phyloP scores from a whole-genome alignment of 2,797 vertebrate species.

The Cyprinodon diabolis region DNA sequence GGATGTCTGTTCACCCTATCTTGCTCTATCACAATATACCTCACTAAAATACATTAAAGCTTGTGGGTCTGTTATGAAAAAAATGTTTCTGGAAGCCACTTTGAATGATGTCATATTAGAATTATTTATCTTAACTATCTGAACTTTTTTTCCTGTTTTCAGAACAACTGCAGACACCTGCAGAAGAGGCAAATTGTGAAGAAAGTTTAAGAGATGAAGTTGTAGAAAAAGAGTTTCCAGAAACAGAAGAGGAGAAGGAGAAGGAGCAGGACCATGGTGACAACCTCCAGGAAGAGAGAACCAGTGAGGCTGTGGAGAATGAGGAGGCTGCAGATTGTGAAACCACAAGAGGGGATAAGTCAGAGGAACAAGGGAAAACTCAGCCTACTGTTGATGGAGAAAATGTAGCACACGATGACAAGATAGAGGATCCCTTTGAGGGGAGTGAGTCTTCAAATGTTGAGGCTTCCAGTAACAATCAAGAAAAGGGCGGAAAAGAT shows the following conservation, averaged over 20 bases:
- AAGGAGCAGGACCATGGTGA: slow-evolving; percentile 27
- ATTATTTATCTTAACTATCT: neutral
- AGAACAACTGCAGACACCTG: slow-evolving; percentile 30
- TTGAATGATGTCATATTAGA: neutral
- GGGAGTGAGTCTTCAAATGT: slow-evolving; percentile 20
- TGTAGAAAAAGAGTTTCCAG: slow-evolving; percentile 8
- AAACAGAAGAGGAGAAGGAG: slow-evolving; percentile 39
- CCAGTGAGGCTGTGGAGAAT: slow-evolving; percentile 19
- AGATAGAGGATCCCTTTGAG: slow-evolving; percentile 33
- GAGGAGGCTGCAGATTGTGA: slow-evolving; percentile 25
- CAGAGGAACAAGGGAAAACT: slow-evolving; percentile 27
- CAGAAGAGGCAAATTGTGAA: slow-evolving; percentile 39
- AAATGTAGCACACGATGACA: slow-evolving; percentile 35
- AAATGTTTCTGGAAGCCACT: neutral
- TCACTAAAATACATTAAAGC: neutral
- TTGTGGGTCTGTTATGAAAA: neutral
- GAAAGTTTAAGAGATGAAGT: slow-evolving; percentile 28
- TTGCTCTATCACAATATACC: neutral
- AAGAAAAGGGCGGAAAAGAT: slow-evolving; percentile 25
- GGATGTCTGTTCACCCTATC: no score
- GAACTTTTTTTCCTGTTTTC: slow-evolving; percentile 7
- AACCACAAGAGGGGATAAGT: slow-evolving; percentile 22
- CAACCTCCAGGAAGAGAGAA: slow-evolving; percentile 11
- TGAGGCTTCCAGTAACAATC: slow-evolving; percentile 27
- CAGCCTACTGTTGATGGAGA: slow-evolving; percentile 17